Evolutionary conservation across 1,140 invertebrate species (phyloP).

Genomic region (Sarcophaga bullata): DNA sequence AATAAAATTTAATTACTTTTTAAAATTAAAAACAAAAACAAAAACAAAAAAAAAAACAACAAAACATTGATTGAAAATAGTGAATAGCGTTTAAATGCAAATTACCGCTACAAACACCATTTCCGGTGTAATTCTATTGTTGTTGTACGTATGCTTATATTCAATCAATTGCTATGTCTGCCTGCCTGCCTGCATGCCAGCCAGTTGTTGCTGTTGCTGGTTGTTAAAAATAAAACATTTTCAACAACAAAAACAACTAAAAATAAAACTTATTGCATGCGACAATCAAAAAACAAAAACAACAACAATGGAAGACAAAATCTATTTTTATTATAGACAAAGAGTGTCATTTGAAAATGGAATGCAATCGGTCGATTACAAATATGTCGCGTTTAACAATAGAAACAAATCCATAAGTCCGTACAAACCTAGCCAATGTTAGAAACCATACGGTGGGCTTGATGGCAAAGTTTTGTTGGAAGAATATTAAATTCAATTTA

Average conservation of each 20-base stretch:
- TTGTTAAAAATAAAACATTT: conserved; percentile 9
- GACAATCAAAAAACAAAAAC: background rate
- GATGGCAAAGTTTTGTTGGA: no score
- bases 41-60: no score
- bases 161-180: background rate
- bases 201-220: background rate
- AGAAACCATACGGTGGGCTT: no score
- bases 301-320: background rate
- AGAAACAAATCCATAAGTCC: no score
- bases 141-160: background rate
- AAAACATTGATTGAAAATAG: no score
- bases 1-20: conserved; percentile 8
- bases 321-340: background rate
- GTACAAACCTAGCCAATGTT: no score
- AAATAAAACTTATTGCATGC: background rate
- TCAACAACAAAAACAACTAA: background rate
- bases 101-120: conserved; percentile 8
- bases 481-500: no score
- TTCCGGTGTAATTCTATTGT: background rate
- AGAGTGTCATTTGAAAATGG: no score
- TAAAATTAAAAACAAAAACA: background rate
- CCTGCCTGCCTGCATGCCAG: no score
- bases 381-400: no score
- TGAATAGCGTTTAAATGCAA: conserved; percentile 5
- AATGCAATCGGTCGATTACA: no score